Conservation (phyloP, 2,888 invertebrate genomes). For the Diplolepis rosae region DNA sequence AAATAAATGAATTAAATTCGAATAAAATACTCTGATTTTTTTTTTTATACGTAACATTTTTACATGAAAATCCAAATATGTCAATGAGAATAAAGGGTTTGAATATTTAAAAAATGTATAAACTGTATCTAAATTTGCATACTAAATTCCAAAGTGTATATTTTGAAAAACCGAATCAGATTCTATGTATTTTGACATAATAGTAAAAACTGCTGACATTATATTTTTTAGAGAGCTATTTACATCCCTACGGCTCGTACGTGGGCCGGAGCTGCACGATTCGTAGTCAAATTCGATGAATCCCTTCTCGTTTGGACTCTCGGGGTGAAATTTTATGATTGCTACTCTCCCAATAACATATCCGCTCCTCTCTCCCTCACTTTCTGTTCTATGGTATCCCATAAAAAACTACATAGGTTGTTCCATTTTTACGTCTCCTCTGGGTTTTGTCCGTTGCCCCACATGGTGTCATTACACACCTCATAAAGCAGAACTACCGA, state of each 20-base stretch:
- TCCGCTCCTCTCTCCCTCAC: constrained; percentile 26
- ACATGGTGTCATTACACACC: constrained; percentile 69
- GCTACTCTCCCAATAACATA: constrained; percentile 56
- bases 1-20: too few species aligned
- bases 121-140: too few species aligned
- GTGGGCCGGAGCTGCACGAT: constrained; percentile 39
- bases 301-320: constrained; percentile 35
- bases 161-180: too few species aligned
- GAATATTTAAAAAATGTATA: too few species aligned
- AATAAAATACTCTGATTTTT: too few species aligned
- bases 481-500: constrained; percentile 65
- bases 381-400: constrained; percentile 30
- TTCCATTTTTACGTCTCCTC: constrained; percentile 70
- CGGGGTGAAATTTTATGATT: constrained; percentile 61
- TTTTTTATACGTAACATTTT: too few species aligned
- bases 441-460: constrained; percentile 62
- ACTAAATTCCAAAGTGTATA: too few species aligned
- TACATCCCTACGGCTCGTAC: constrained; percentile 46
- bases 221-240: constrained; percentile 54
- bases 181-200: constrained; percentile 19
- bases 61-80: too few species aligned
- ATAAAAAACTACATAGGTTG: constrained; percentile 63
- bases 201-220: constrained; percentile 55
- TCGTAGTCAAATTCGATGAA: constrained; percentile 51
- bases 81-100: too few species aligned